Conservation (phyloP, 2,888 invertebrate genomes). For the Philonicus albiceps region DNA sequence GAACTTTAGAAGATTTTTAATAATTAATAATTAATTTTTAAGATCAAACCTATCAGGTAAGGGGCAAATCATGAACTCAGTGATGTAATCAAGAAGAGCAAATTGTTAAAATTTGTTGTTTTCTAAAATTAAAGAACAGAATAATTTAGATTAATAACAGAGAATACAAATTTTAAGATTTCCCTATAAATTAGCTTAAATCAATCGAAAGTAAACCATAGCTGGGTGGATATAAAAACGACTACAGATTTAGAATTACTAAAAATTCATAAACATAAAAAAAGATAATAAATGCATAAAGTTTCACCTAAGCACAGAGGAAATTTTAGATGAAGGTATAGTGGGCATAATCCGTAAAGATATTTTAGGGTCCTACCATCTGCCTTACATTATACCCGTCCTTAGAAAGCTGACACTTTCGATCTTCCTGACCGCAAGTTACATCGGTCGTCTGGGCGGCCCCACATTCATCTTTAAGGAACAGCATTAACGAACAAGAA, state of each 20-base stretch:
- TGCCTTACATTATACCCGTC: neutral
- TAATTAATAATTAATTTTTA: neutral
- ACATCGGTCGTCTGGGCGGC: constrained; percentile 30
- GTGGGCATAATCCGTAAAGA: neutral
- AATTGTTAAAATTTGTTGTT: neutral
- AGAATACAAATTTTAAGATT: too few species aligned
- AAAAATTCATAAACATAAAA: too few species aligned
- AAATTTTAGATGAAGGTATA: too few species aligned
- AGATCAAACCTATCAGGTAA: neutral
- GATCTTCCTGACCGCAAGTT: constrained; percentile 33
- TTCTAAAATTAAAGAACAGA: too few species aligned
- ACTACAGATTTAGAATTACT: too few species aligned
- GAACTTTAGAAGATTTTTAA: neutral
- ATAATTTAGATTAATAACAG: too few species aligned
- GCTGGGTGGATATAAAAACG: too few species aligned
- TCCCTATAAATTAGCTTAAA: too few species aligned
- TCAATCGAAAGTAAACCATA: too few species aligned
- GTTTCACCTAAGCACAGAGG: too few species aligned
- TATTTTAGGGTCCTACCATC: neutral
- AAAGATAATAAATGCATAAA: too few species aligned
- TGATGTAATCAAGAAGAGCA: neutral
- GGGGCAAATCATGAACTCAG: neutral
- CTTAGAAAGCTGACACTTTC: neutral
- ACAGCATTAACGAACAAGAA: neutral
- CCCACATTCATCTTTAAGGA: neutral